These are phyloP conservation scores for Siniperca chuatsi DNA, from an alignment of 2,113 vertebrate species.

Conservation along the genomic window DNA sequence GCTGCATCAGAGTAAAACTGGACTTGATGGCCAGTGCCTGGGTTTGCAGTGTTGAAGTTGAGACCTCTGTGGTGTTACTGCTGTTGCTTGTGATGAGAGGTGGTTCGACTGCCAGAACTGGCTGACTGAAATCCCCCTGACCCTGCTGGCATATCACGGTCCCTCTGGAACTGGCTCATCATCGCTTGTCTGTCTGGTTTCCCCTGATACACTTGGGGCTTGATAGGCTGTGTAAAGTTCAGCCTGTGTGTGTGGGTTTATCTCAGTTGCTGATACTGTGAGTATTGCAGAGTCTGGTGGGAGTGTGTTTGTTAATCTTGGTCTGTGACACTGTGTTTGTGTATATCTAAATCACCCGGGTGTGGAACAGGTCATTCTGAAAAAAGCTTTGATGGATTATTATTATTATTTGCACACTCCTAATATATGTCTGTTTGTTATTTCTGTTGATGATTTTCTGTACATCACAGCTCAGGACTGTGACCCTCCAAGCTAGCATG, in stretches of 20 bases:
- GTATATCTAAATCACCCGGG: slow-evolving; percentile 7
- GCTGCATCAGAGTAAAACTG: neutral
- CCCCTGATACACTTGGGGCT: slow-evolving; percentile 65
- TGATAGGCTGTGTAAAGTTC: slow-evolving; percentile 72
- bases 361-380: slow-evolving; percentile 29
- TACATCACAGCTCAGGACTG: neutral
- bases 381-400: slow-evolving; percentile 32
- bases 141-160: slow-evolving; percentile 52
- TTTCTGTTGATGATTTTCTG: neutral
- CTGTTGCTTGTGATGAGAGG: slow-evolving; percentile 19
- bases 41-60: neutral
- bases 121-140: slow-evolving; percentile 58
- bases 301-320: slow-evolving; percentile 64
- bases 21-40: neutral
- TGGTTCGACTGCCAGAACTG: slow-evolving; percentile 26
- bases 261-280: slow-evolving; percentile 54
- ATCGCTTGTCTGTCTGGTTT: slow-evolving; percentile 64
- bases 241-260: slow-evolving; percentile 45
- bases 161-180: slow-evolving; percentile 59
- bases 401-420: slow-evolving; percentile 15
- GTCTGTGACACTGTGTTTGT: slow-evolving; percentile 37
- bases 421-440: neutral
- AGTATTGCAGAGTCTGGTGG: slow-evolving; percentile 40
- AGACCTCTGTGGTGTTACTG: slow-evolving; percentile 26
- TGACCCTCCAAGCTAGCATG: neutral